Conservation (phyloP, 2,797 vertebrate genomes). For the Phrynocephalus guinanensis region DNA sequence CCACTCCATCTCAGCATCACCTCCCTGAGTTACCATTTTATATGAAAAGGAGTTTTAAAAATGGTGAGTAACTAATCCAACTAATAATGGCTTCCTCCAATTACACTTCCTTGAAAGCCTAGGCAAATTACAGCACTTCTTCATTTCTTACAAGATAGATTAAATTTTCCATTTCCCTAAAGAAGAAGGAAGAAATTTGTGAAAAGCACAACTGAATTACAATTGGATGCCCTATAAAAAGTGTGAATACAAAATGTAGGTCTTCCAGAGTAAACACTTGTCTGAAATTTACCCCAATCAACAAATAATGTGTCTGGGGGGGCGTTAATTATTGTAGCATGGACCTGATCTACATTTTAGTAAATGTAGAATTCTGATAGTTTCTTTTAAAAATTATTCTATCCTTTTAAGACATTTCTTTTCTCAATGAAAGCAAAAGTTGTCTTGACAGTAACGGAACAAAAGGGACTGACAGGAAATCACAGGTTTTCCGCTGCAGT, state of each 20-base stretch:
- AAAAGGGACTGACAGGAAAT: conserved; percentile 19
- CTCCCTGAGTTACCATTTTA: no score
- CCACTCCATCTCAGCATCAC: no score
- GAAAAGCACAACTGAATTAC: neutral
- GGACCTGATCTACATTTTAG: neutral
- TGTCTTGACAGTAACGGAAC: neutral
- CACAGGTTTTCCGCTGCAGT: conserved; percentile 33
- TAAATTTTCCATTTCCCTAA: neutral
- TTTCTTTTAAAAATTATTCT: neutral
- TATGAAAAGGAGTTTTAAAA: no score
- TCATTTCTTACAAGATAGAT: neutral
- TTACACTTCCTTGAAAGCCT: neutral
- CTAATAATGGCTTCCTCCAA: neutral
- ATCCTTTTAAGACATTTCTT: conserved; percentile 1
- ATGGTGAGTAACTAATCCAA: no score
- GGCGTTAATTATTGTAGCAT: conserved; percentile 17
- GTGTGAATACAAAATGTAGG: neutral
- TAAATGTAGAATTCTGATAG: conserved; percentile 22
- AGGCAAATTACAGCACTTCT: neutral
- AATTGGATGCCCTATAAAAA: neutral
- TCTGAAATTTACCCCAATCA: neutral
- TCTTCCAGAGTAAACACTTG: neutral
- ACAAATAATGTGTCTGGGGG: neutral
- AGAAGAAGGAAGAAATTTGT: neutral
- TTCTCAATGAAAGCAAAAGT: neutral